Conservation (phyloP, 2,113 vertebrate genomes). For the Chionodraco myersi region DNA sequence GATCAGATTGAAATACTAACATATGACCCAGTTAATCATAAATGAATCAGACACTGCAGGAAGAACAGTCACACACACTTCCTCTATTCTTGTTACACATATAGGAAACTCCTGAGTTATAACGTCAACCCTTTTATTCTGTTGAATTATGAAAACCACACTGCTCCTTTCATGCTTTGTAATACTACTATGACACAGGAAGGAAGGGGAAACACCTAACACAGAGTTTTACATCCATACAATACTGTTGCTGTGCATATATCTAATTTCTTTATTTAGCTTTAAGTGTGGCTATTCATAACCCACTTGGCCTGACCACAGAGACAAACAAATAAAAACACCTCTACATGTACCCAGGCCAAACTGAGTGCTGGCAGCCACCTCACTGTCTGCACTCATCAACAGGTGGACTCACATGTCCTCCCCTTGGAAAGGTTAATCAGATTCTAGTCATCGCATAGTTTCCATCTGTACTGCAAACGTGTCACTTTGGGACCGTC, state of each 20-base stretch:
- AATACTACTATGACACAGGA: background rate
- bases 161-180: background rate
- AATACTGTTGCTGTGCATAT: slow-evolving; percentile 4
- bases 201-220: slow-evolving; percentile 38
- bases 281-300: slow-evolving; percentile 40
- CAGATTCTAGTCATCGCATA: slow-evolving; percentile 30
- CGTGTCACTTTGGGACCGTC: slow-evolving; percentile 19
- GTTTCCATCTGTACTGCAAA: slow-evolving; percentile 33
- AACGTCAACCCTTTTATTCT: background rate
- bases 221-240: background rate
- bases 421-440: slow-evolving; percentile 56
- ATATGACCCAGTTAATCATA: slow-evolving; percentile 48
- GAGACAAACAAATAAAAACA: slow-evolving; percentile 1
- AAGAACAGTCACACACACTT: slow-evolving; percentile 48
- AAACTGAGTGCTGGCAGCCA: slow-evolving; percentile 16
- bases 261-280: slow-evolving; percentile 36
- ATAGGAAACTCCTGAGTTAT: slow-evolving; percentile 48
- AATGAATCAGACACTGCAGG: slow-evolving; percentile 44
- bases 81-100: slow-evolving; percentile 45
- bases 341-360: slow-evolving; percentile 11
- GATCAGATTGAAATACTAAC: background rate
- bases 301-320: slow-evolving; percentile 25
- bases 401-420: slow-evolving; percentile 61
- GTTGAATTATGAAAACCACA: slow-evolving; percentile 29
- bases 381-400: slow-evolving; percentile 40